Evolutionary conservation across 2,888 invertebrate genomes (phyloP), one percentile per base, ranked within the genome.

Genomic region (Colostygia pectinataria): DNA sequence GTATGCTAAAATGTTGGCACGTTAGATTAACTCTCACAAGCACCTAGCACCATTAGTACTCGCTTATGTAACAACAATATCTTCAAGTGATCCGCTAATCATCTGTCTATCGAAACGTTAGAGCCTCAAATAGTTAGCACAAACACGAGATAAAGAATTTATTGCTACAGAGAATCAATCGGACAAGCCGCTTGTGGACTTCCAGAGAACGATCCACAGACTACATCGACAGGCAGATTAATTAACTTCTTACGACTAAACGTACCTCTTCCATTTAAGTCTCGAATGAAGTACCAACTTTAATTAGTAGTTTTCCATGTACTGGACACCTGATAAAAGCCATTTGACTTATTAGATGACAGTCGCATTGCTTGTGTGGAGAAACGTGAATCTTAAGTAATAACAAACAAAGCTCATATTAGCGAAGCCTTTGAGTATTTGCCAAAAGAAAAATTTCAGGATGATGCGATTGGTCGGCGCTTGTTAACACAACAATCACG

Each of bases 231-330:
- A 66, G 66, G 65, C 71, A 74, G 81, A 86, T 85, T 87, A 86
- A 89, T 88, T 87, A 85, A 82, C 75, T 83, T 77, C 74, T 78
- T 80, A 80, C 78, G 75, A 77, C 67, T 71, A 61, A 76, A 65
- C 70, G 71, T 72, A 74, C 71, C 65, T 73, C 74, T 79, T 76
- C 80, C 77, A 82, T 84, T 84, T 79, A 78, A 74, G 72, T 75
- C 74, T 69, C 68, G 64, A 68, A 70, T 75, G 71, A 79, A 83
- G 77, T 82, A 80, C 65, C 61, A 59, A 69, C 77, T 83, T 85
- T 85, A 88, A 88, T 87, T 86, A 88, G 84, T 80, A 77, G 77
- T 83, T 86, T 84, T 83, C 85, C 80, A 84, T 84, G 83, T 84
- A 74, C 76, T 70, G 74, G 72, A 82, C 82, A 82, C 83, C 78